These are phyloP conservation scores for Lacanobia oleracea DNA, from an alignment of 2,888 invertebrate species.

Conservation along the genomic window DNA sequence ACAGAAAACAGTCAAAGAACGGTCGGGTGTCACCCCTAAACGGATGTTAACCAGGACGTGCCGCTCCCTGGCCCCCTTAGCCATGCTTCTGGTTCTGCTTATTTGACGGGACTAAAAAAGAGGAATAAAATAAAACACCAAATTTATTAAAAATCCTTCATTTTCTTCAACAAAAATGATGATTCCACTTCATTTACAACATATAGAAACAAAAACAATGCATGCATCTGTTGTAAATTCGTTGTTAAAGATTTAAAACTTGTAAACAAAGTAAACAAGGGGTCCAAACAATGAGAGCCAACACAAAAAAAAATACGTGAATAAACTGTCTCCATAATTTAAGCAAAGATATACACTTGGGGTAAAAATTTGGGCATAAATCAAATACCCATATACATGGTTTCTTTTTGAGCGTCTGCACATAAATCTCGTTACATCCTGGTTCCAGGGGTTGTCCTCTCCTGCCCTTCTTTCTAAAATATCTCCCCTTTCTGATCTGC, in stretches of 20 bases:
- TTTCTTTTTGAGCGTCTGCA: slow-evolving; percentile 19
- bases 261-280: slow-evolving; percentile 50
- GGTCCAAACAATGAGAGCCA: slow-evolving; percentile 49
- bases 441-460: neutral
- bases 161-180: slow-evolving; percentile 40
- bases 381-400: slow-evolving; percentile 40
- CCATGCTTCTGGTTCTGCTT: neutral
- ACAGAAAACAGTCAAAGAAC: too few relatives aligned
- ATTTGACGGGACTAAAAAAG: neutral
- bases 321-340: slow-evolving; percentile 28
- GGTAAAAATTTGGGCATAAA: slow-evolving; percentile 43
- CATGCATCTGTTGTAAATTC: too few relatives aligned
- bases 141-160: slow-evolving; percentile 4
- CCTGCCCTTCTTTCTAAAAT: slow-evolving; percentile 17
- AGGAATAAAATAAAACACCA: slow-evolving; percentile 24
- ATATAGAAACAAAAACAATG: neutral
- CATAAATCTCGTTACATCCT: neutral
- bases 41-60: too few relatives aligned
- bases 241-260: neutral
- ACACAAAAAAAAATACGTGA: slow-evolving; percentile 26
- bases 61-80: too few relatives aligned
- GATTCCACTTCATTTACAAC: neutral
- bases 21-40: too few relatives aligned
- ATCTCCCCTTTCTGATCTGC: slow-evolving; percentile 13
- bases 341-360: slow-evolving; percentile 36